Evolutionary conservation across 2,113 vertebrate species (phyloP).

Genomic region (Camarhynchus parvulus): DNA sequence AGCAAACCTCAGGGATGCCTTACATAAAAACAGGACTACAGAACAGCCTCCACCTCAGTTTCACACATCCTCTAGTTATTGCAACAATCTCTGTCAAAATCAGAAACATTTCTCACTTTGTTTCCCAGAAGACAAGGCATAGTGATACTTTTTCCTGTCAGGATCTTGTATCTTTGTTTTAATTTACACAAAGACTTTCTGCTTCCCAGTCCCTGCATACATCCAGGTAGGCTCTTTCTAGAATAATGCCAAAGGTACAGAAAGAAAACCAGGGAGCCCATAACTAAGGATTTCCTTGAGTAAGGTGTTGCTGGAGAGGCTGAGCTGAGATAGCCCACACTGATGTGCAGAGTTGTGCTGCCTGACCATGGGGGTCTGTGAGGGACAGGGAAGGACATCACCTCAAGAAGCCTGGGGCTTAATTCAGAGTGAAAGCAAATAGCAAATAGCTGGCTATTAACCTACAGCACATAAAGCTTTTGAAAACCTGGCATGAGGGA

Average conservation of each 20-base stretch:
- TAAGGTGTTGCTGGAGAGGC: neutral
- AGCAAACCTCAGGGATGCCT: neutral
- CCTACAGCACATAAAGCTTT: neutral
- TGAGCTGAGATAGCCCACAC: neutral
- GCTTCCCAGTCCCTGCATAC: neutral
- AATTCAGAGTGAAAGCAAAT: slow-evolving; percentile 20
- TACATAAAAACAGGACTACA: neutral
- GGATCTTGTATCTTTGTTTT: neutral
- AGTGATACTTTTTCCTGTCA: accelerated
- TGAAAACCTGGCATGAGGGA: slow-evolving; percentile 34
- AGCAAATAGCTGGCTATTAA: slow-evolving; percentile 39
- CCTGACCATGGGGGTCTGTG: neutral
- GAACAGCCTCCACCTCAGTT: neutral
- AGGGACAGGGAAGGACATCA: slow-evolving; percentile 4
- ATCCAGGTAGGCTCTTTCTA: neutral
- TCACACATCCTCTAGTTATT: neutral
- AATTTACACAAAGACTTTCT: neutral
- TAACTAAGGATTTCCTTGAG: neutral
- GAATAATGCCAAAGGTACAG: neutral
- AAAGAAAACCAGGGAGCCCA: neutral
- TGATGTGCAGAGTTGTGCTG: neutral
- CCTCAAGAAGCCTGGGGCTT: neutral
- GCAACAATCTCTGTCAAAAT: neutral
- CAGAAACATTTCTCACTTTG: neutral
- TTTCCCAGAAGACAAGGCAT: neutral